Evolutionary conservation across 1,140 invertebrate genomes (phyloP).

Genomic region (Zaprionus gabonicus): DNA sequence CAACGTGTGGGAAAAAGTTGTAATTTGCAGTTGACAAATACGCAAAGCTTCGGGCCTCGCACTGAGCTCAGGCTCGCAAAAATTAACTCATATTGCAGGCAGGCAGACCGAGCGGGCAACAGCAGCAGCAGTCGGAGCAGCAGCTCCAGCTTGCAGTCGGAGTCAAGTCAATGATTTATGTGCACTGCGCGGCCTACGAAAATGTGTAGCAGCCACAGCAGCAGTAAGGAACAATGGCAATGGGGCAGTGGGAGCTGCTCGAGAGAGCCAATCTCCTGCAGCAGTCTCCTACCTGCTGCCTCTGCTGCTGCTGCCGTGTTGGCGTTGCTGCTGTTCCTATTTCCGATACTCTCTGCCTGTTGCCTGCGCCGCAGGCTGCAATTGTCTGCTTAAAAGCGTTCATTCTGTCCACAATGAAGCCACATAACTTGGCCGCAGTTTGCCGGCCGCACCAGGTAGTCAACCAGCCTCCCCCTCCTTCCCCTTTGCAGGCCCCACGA

Average conservation of each 20-base stretch:
- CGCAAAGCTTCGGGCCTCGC: conserved; percentile 57
- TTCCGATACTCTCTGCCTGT: conserved; percentile 39
- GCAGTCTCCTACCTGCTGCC: conserved; percentile 25
- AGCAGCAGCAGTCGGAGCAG: neutral
- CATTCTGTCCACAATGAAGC: conserved; percentile 83
- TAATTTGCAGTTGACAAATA: conserved; percentile 83
- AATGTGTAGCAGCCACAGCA: conserved; percentile 47
- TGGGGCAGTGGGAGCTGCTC: conserved; percentile 52
- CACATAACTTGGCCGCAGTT: conserved; percentile 78
- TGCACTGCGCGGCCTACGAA: conserved; percentile 69
- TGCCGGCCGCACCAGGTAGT: conserved; percentile 51
- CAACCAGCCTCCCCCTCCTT: conserved; percentile 18
- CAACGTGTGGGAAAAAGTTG: conserved; percentile 77
- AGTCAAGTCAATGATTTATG: conserved; percentile 69
- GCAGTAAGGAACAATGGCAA: conserved; percentile 46
- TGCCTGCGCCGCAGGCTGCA: conserved; percentile 76
- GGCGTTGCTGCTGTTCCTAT: conserved; percentile 41
- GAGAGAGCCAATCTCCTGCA: conserved; percentile 35
- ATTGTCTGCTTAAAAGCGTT: conserved; percentile 83
- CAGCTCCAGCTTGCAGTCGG: conserved; percentile 26
- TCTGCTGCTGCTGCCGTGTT: conserved; percentile 11
- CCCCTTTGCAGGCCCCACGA: neutral
- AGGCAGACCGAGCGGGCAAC: conserved; percentile 1
- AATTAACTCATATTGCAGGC: conserved; percentile 79
- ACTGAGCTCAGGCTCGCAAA: conserved; percentile 39